Percentiles rank a stretch among this genome's conserved stretches.
Evolutionary conservation across 2,888 invertebrate species (phyloP).

Genomic region (Meiosimyza platycephala): DNA sequence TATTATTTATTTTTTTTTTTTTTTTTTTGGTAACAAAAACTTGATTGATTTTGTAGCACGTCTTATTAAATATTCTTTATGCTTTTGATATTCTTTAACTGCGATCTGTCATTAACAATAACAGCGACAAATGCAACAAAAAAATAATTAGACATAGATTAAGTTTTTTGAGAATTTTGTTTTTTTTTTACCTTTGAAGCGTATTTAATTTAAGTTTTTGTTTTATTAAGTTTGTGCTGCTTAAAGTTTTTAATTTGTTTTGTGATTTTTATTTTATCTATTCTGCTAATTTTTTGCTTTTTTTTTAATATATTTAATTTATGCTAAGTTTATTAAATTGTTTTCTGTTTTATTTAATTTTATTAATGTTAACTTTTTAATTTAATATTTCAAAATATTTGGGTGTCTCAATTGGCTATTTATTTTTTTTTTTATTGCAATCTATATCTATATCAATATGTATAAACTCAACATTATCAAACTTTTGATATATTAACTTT

Average conservation of each 20-base stretch:
- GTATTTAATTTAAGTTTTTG: too few species aligned
- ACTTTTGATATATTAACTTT: not conserved
- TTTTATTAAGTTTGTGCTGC: too few species aligned
- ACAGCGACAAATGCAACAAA: conserved; percentile 34
- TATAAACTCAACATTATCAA: not conserved
- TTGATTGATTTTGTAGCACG: not conserved
- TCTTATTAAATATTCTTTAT: not conserved
- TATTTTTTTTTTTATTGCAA: conserved; percentile 24
- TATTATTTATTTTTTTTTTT: not conserved
- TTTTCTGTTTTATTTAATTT: too few species aligned
- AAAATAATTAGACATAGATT: conserved; percentile 23
- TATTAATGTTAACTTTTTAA: conserved; percentile 29
- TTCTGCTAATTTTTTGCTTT: conserved; percentile 35
- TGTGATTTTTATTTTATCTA: conserved; percentile 6
- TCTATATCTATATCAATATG: not conserved
- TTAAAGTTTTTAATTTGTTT: not conserved
- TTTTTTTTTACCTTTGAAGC: too few species aligned
- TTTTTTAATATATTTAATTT: conserved; percentile 8
- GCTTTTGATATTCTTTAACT: too few species aligned
- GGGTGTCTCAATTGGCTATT: conserved; percentile 26
- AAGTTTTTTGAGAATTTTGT: too few species aligned
- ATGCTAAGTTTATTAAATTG: not conserved
- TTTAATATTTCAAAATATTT: not conserved
- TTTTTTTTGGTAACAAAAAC: not conserved
- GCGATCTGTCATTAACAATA: not conserved